Evolutionary conservation across 2,888 invertebrate genomes (phyloP).

Genomic region (Scaptomyza parva): DNA sequence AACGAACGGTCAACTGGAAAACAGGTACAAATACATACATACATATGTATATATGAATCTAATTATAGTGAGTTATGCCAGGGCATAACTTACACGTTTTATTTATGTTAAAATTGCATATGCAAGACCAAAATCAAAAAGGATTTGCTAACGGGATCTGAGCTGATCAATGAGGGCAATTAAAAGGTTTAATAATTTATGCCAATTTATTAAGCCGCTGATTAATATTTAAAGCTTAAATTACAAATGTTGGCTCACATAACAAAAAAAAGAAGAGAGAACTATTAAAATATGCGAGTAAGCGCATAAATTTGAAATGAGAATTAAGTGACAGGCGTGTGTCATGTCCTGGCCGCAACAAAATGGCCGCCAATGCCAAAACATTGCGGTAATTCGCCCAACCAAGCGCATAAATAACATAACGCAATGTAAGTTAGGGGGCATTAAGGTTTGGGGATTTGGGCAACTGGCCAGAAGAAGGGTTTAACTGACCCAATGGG

Average conservation of each 20-base stretch:
- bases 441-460: not conserved
- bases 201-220: constrained; percentile 25
- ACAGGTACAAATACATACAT: not conserved
- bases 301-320: constrained; percentile 37
- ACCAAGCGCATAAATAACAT: constrained; percentile 57
- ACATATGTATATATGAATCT: constrained; percentile 42
- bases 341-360: constrained; percentile 70
- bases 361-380: constrained; percentile 75
- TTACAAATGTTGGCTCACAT: constrained; percentile 1
- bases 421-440: not conserved
- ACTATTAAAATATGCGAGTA: constrained; percentile 19
- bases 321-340: constrained; percentile 65
- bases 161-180: constrained; percentile 50
- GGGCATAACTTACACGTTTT: constrained; percentile 46
- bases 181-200: constrained; percentile 39
- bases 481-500: constrained; percentile 25
- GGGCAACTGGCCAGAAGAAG: constrained; percentile 19
- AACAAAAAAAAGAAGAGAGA: not conserved
- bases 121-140: constrained; percentile 37
- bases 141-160: constrained; percentile 34
- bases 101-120: constrained; percentile 28
- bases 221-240: constrained; percentile 22
- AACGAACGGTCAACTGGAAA: constrained; percentile 47
- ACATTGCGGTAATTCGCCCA: constrained; percentile 66
- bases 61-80: constrained; percentile 78